A percentile compares a stretch with the other conserved stretches of the same genome.
phyloP scores from a whole-genome alignment of 2,888 invertebrate genomes.

The Ormyrus pomaceus region DNA sequence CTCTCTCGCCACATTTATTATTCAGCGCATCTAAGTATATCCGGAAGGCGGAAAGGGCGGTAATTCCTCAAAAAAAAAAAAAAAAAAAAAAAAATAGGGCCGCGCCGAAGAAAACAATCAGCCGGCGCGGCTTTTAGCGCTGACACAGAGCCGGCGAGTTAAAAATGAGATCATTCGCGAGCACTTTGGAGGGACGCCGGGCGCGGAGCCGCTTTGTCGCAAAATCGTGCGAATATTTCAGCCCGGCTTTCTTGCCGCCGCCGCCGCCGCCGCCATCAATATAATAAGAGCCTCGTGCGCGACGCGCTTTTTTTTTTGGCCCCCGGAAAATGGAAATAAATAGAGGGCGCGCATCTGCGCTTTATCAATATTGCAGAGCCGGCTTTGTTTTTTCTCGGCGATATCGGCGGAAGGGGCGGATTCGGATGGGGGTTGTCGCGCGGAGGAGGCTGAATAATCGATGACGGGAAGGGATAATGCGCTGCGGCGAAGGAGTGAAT shows the following conservation, averaged over 20 bases:
- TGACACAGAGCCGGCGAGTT: constrained; percentile 55
- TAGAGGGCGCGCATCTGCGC: constrained; percentile 51
- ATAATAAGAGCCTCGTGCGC: constrained; percentile 59
- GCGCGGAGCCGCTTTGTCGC: constrained; percentile 66
- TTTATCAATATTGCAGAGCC: no score
- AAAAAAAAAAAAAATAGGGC: constrained; percentile 1
- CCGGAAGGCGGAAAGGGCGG: no score
- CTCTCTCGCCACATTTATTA: no score
- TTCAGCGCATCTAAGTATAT: no score
- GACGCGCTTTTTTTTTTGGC: constrained; percentile 6
- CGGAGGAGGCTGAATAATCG: no score
- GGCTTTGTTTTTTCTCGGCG: no score
- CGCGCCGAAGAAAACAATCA: no score
- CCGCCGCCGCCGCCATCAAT: constrained; percentile 61
- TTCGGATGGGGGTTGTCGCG: no score
- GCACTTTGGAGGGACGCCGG: constrained; percentile 68
- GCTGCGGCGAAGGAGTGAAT: no score
- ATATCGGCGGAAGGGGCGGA: no score
- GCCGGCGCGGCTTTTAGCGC: no score
- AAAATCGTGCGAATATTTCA: constrained; percentile 71
- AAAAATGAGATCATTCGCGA: constrained; percentile 71
- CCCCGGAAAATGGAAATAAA: constrained; percentile 67
- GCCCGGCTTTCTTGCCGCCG: constrained; percentile 59
- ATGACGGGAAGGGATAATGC: constrained; percentile 6
- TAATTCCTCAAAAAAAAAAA: background rate